A percentile compares a stretch with the other conserved stretches of the same genome.
These are phyloP conservation scores for Triops cancriformis DNA, from an alignment of 1,140 invertebrate genomes.

Conservation along the genomic window DNA sequence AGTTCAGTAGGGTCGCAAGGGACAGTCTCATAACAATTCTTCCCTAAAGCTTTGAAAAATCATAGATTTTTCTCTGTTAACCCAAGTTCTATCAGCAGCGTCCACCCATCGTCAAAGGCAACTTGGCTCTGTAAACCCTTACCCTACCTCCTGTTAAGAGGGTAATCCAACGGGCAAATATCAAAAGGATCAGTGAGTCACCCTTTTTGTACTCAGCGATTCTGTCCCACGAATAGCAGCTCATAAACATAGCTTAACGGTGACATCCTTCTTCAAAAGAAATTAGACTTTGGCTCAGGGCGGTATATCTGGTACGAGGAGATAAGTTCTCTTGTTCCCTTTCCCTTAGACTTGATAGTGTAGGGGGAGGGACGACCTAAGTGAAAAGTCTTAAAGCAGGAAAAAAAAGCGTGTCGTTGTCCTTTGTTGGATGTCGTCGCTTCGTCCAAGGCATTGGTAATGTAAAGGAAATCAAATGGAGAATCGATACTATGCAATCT, in stretches of 20 bases:
- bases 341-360: neutral
- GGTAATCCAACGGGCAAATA: no score
- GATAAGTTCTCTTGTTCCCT: neutral
- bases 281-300: neutral
- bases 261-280: neutral
- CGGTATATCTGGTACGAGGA: neutral
- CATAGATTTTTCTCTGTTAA: no score
- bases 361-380: neutral
- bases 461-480: neutral
- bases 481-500: conserved; percentile 12
- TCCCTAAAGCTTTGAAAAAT: no score
- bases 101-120: no score
- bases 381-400: neutral
- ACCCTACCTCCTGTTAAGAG: no score
- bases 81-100: no score
- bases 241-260: neutral
- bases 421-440: neutral
- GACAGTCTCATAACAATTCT: no score
- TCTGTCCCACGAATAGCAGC: neutral
- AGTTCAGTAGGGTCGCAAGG: no score
- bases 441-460: neutral
- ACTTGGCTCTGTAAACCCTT: no score
- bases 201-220: neutral
- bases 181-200: neutral
- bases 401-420: neutral